Evolutionary conservation across 2,888 invertebrate genomes (phyloP), one percentile per base, ranked within the genome.

Genomic region (Schizaphis graminum): DNA sequence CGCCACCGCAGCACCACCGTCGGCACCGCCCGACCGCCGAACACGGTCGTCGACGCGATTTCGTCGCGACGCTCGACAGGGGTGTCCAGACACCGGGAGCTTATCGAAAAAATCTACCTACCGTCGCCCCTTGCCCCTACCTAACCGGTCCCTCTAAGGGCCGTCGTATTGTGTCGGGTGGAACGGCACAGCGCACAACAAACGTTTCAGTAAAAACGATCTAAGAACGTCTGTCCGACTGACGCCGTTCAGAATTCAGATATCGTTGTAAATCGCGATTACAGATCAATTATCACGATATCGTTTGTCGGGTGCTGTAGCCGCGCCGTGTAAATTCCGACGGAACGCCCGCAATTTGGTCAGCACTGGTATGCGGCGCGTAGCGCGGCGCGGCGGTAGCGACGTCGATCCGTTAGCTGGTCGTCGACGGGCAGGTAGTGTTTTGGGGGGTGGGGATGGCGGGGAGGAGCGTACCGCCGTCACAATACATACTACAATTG

Each of bases 331-430:
- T 67, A 35, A 67, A 67, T 35, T n/a, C 21, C 35, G 4, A 77
- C 35, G 77, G 21, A 77, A 77, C 35, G 77, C 35, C 85, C 56
- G 16, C 35, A 77, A 53, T 89, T 85, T 91, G 91, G 91, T 7
- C 41, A 91, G 53, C 91, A 35, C 91, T 91, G 91, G 77, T 91
- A 91, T 91, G 91, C 84, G 53, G n/a, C 21, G 90, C 89, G 61
- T 89, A 89, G 90, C 41, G 90, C 67, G 41, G 84, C 91, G 91
- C 77, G n/a, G 77, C 77, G 67, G 61, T 35, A 24, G 47, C n/a
- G 47, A 21, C 24, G 86, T 67, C 7, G 67, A 21, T 35, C 77
- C 77, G 77, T 77, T 77, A 77, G 77, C 8, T 77, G 35, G 77
- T 7, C 47, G 56, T 10, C 5, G 10, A 53, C 26, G 35, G 49